Conservation (phyloP, 2,888 invertebrate genomes). For the Ophion ellenae region DNA sequence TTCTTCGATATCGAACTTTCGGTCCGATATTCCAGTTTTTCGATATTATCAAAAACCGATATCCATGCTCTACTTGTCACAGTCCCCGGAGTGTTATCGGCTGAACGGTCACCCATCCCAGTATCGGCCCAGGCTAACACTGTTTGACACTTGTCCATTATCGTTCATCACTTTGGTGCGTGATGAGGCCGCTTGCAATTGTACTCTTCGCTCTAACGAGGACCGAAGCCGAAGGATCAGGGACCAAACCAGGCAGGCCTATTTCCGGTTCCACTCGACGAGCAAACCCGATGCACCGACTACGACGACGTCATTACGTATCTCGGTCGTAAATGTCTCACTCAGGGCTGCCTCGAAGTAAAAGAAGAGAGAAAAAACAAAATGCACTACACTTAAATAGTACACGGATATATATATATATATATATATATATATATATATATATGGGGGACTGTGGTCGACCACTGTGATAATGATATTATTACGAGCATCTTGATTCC, state of each 20-base stretch:
- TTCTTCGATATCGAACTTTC: too few relatives aligned
- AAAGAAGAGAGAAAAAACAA: slow-evolving; percentile 37
- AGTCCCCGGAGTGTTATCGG: background rate
- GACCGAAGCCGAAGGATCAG: background rate
- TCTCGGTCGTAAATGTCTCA: slow-evolving; percentile 79
- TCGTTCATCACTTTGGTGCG: background rate
- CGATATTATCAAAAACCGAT: too few relatives aligned
- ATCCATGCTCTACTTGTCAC: too few relatives aligned
- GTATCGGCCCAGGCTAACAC: background rate
- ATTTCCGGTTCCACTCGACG: background rate
- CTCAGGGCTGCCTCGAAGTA: slow-evolving; percentile 69
- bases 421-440: slow-evolving; percentile 16
- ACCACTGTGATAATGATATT: slow-evolving; percentile 83
- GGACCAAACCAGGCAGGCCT: background rate
- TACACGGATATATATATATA: background rate
- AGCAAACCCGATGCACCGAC: too few relatives aligned
- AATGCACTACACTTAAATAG: background rate
- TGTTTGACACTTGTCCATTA: background rate
- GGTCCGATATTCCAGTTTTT: too few relatives aligned
- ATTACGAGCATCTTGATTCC: slow-evolving; percentile 82
- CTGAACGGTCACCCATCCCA: background rate
- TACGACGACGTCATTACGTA: slow-evolving; percentile 53
- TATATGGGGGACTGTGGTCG: slow-evolving; percentile 68
- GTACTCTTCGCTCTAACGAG: background rate
- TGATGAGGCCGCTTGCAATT: background rate